Evolutionary conservation across 2,797 vertebrate genomes (phyloP).

Genomic region (Aselliscus stoliczkanus): DNA sequence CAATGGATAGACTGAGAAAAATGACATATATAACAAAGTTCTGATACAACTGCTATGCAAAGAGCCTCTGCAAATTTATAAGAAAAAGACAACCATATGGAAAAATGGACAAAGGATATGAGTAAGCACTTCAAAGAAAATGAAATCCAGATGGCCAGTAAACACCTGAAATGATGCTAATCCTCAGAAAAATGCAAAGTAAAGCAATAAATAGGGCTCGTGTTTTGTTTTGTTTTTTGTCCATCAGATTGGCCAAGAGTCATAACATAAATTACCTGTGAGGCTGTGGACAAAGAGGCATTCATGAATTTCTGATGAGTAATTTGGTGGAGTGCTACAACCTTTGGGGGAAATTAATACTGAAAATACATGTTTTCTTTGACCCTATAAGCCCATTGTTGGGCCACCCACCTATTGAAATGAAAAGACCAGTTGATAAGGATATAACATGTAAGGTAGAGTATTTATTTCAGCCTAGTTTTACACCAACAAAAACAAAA

Average conservation of each 20-base stretch:
- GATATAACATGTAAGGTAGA: background rate
- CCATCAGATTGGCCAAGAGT: background rate
- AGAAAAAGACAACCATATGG: background rate
- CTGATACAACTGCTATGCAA: background rate
- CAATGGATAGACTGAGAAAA: background rate
- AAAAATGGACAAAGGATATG: background rate
- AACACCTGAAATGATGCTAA: background rate
- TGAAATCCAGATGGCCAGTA: background rate
- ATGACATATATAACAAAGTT: background rate
- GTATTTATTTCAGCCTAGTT: background rate
- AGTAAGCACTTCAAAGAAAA: background rate
- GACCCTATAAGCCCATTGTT: background rate
- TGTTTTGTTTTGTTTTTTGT: too few species aligned
- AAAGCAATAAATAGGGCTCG: background rate
- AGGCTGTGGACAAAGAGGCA: background rate
- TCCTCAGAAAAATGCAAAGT: background rate
- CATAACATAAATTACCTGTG: background rate
- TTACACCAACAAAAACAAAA: background rate
- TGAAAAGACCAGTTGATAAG: background rate
- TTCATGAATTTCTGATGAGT: background rate
- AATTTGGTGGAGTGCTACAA: background rate
- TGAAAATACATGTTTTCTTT: background rate
- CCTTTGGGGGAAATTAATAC: background rate
- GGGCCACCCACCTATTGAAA: background rate
- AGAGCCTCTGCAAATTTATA: background rate